A percentile compares a stretch with the other conserved stretches of the same genome.
These are phyloP conservation scores for Xiphophorus couchianus DNA, from an alignment of 2,113 vertebrate genomes.

Conservation along the genomic window DNA sequence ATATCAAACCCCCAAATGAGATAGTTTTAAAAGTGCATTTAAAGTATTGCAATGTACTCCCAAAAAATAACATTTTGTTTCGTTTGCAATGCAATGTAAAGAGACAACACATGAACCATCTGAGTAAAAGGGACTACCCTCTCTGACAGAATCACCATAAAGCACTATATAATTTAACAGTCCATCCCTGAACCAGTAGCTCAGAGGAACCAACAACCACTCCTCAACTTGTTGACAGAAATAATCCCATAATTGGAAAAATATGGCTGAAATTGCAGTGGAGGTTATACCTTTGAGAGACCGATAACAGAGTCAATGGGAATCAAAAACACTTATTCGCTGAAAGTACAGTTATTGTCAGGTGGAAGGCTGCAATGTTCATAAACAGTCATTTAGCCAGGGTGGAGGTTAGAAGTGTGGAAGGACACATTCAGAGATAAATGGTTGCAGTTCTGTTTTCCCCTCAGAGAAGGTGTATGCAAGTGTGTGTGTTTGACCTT, in stretches of 20 bases:
- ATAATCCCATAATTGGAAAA: constrained; percentile 78
- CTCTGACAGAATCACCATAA: constrained; percentile 18
- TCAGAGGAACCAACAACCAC: constrained; percentile 55
- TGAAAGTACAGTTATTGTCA: constrained; percentile 74
- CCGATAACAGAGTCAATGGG: constrained; percentile 64
- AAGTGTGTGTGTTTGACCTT: constrained; percentile 40
- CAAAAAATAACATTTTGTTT: not conserved
- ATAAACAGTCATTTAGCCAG: constrained; percentile 77
- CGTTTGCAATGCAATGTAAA: not conserved
- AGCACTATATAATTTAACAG: constrained; percentile 44
- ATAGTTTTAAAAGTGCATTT: not conserved
- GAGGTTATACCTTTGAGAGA: constrained; percentile 41
- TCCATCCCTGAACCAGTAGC: constrained; percentile 48
- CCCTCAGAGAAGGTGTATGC: constrained; percentile 45
- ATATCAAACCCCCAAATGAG: not conserved
- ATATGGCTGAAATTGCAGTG: constrained; percentile 69
- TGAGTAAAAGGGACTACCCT: not conserved
- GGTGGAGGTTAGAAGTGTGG: constrained; percentile 61
- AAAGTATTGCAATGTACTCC: not conserved
- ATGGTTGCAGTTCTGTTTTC: constrained; percentile 35
- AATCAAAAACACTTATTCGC: constrained; percentile 71
- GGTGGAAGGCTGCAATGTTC: constrained; percentile 49
- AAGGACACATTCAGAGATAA: constrained; percentile 50
- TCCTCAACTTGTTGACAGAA: constrained; percentile 63
- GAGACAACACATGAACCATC: not conserved